Evolutionary conservation across 2,888 invertebrate species (phyloP).

Genomic region (Dicroscelio sp.): DNA sequence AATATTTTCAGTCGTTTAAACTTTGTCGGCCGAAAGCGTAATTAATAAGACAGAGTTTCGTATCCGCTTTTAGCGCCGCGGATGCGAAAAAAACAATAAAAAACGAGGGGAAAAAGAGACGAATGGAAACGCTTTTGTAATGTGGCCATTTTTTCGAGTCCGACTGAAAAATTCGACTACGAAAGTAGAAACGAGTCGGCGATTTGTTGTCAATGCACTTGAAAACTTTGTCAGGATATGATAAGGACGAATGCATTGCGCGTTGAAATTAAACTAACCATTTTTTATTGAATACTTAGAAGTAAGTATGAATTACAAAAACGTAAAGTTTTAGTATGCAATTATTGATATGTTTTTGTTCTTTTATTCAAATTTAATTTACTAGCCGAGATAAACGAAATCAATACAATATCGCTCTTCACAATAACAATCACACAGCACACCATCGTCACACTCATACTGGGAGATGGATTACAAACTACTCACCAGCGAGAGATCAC

Average conservation of each 20-base stretch:
- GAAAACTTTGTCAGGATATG: background rate
- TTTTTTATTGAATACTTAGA: too few species aligned
- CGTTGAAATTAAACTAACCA: too few species aligned
- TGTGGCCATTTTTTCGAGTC: background rate
- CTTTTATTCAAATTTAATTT: background rate
- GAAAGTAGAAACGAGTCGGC: background rate
- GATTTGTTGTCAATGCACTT: slow-evolving; percentile 27
- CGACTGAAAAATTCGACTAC: slow-evolving; percentile 10
- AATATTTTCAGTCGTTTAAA: slow-evolving; percentile 81
- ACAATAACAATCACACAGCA: too few species aligned
- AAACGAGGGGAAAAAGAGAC: background rate
- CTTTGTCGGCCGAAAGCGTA: slow-evolving; percentile 72
- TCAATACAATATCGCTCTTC: too few species aligned
- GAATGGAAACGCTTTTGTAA: slow-evolving; percentile 31
- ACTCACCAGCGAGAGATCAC: too few species aligned
- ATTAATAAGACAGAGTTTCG: slow-evolving; percentile 76
- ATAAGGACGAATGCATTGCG: background rate
- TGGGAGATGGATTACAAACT: too few species aligned
- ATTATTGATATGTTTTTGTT: background rate
- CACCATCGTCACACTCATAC: too few species aligned
- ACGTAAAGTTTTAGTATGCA: too few species aligned
- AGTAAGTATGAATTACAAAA: too few species aligned
- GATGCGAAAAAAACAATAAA: slow-evolving; percentile 21
- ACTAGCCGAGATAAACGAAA: too few species aligned
- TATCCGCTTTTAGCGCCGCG: slow-evolving; percentile 53